Evolutionary conservation across 2,888 invertebrate species (phyloP), one percentile per base, ranked within the genome.

Genomic region (Watsonalla binaria): DNA sequence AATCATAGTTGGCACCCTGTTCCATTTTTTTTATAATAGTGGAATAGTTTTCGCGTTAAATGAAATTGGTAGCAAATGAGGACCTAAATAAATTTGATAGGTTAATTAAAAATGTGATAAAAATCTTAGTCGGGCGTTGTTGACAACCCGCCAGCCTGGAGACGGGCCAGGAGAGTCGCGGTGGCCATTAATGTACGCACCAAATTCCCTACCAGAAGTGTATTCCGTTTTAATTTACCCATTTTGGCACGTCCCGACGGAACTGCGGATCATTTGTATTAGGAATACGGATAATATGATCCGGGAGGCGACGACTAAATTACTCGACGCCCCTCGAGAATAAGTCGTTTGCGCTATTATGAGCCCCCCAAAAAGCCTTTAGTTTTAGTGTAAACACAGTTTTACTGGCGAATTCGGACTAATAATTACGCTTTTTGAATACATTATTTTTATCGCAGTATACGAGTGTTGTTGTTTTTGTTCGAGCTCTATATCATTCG

Each of bases 201-300:
- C 71, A 75, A 78, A 79, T 77, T 76, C 70, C 61, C 66, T 63
- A 60, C 62, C 67, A 70, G 66, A 77, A 80, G 72, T 76, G 76
- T 79, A 82, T 78, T 85, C 72, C 63, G 76, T 83, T 82, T 86
- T 88, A 87, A 89, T 88, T 87, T 82, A 81, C 83, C 82, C 81
- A 88, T 82, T 86, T 86, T 88, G 87, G 87, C 86, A 86, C 82
- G 75, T 78, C 74, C 72, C 76, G 50, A 51, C 80, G 85, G 84
- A 86, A 86, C 71, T 78, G 77, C 73, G 80, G 76, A 77, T 83
- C 80, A 83, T 86, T 85, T 86, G 80, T 80, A 80, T 79, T 80
- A 78, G 75, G 71, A 80, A 80, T 80, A 78, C 76, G 70, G 73
- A 78, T 82, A 82, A 81, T 82, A 80, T 82, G 79, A 84, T 80